These are phyloP conservation scores for Procambarus clarkii DNA, from an alignment of 1,140 invertebrate species.

Conservation along the genomic window DNA sequence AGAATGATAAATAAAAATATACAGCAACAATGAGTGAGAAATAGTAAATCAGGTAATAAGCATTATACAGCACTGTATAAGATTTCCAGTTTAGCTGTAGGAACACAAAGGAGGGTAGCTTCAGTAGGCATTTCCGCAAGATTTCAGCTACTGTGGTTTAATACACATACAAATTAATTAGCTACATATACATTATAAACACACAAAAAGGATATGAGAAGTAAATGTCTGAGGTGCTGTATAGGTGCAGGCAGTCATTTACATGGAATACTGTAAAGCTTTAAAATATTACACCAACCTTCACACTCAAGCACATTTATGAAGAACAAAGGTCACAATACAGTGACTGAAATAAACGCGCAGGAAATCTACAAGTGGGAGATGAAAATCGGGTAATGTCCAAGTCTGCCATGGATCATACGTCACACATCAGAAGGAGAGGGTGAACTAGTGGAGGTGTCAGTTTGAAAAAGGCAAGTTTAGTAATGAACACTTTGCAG, in stretches of 20 bases:
- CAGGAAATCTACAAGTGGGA: too few relatives aligned
- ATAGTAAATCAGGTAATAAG: not conserved
- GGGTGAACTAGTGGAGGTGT: too few relatives aligned
- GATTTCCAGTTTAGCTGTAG: not conserved
- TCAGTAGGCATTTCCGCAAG: not conserved
- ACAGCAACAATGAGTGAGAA: not conserved
- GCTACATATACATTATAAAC: not conserved
- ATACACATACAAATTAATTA: not conserved
- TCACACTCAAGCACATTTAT: not conserved
- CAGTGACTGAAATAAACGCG: too few relatives aligned
- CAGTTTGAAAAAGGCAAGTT: too few relatives aligned
- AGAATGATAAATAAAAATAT: not conserved
- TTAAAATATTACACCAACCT: not conserved
- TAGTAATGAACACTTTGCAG: too few relatives aligned
- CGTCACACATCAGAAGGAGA: too few relatives aligned
- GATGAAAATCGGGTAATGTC: too few relatives aligned
- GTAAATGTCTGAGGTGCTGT: not conserved
- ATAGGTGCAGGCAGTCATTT: not conserved
- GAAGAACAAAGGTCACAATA: too few relatives aligned
- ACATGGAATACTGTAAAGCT: not conserved
- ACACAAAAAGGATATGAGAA: not conserved
- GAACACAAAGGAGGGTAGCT: not conserved
- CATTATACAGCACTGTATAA: not conserved
- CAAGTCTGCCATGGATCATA: too few relatives aligned
- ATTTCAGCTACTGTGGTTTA: not conserved